Evolutionary conservation across 2,888 invertebrate genomes (phyloP).

Genomic region (Drosophila ezoana): DNA sequence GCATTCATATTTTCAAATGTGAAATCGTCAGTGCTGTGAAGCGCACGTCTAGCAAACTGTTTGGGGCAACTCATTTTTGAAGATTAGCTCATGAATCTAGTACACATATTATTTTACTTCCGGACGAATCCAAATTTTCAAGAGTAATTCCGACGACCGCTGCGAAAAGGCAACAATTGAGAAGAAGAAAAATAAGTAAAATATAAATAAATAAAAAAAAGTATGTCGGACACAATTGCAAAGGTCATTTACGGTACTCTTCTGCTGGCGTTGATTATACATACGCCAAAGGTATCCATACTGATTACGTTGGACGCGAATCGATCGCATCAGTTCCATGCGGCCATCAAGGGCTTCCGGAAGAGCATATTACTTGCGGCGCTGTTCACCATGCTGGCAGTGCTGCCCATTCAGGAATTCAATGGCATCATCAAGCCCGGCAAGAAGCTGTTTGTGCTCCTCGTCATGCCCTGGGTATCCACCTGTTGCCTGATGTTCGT

Average conservation of each 20-base stretch:
- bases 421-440: neutral
- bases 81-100: neutral
- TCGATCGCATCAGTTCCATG: constrained; percentile 6
- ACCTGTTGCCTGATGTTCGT: constrained; percentile 16
- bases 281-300: constrained; percentile 1
- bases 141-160: neutral
- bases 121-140: neutral
- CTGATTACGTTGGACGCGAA: constrained; percentile 2
- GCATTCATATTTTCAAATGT: too few species aligned
- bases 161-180: neutral
- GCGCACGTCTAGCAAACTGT: neutral
- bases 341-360: neutral
- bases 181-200: too few species aligned
- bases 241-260: constrained; percentile 8
- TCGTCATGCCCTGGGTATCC: constrained; percentile 5
- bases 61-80: neutral
- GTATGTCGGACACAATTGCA: neutral
- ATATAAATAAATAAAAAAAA: neutral
- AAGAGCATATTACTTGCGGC: neutral
- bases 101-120: constrained; percentile 7
- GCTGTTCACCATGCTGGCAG: constrained; percentile 1
- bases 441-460: constrained; percentile 1
- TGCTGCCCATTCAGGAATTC: neutral
- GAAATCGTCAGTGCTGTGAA: neutral
- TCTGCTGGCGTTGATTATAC: constrained; percentile 3